Conservation (phyloP, 2,797 vertebrate genomes). For the Leptodactylus fallax region DNA sequence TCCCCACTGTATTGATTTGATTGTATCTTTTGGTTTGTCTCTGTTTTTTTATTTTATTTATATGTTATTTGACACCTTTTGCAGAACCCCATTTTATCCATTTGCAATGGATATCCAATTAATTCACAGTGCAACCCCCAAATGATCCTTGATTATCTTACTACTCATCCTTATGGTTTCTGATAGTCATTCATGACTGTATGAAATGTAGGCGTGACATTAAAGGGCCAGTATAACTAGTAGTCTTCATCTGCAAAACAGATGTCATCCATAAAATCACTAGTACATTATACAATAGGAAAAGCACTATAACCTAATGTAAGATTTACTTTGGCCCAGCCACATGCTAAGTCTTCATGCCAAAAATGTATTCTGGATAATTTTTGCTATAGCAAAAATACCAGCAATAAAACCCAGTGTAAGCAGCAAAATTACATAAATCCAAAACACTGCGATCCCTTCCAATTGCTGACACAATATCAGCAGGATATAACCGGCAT, state of each 20-base stretch:
- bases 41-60: too few species aligned
- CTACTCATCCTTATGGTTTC: too few species aligned
- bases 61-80: too few species aligned
- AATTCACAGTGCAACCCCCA: neutral
- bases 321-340: neutral
- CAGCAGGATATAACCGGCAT: slow-evolving; percentile 15
- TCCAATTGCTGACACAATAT: slow-evolving; percentile 17
- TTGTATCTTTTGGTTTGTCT: too few species aligned
- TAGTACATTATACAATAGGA: neutral
- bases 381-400: slow-evolving; percentile 17
- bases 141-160: neutral
- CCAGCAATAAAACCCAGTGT: too few species aligned
- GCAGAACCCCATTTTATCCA: too few species aligned
- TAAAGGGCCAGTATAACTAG: neutral
- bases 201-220: neutral
- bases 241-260: neutral
- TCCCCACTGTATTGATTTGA: too few species aligned
- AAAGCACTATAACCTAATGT: neutral
- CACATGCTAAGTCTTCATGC: neutral
- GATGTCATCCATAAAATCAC: neutral
- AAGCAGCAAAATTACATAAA: slow-evolving; percentile 36
- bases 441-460: neutral
- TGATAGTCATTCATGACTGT: too few species aligned
- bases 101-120: too few species aligned
- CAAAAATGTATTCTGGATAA: neutral